These are phyloP conservation scores for Tichodroma muraria DNA, from an alignment of 2,113 vertebrate genomes.

Conservation along the genomic window DNA sequence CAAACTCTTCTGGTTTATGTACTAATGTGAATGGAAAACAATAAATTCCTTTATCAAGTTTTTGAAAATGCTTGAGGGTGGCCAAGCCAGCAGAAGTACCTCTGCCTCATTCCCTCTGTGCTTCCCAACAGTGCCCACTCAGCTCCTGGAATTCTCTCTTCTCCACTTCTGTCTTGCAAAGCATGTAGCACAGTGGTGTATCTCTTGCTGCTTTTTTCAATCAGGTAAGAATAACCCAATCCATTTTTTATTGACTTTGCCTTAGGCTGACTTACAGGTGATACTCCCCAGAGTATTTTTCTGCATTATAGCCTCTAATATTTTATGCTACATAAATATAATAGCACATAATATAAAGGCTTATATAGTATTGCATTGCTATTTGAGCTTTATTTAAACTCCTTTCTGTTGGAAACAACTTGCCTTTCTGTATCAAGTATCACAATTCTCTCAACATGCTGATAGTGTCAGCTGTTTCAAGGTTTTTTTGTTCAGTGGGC, in stretches of 20 bases:
- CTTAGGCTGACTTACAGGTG: neutral
- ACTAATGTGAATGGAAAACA: neutral
- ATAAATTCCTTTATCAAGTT: neutral
- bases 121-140: neutral
- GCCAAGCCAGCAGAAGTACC: neutral
- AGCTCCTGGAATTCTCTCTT: neutral
- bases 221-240: neutral
- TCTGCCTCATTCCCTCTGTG: neutral
- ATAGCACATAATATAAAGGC: neutral
- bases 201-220: neutral
- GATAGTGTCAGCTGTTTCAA: neutral
- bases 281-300: neutral
- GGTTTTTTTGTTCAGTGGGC: neutral
- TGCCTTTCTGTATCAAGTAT: neutral
- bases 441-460: neutral
- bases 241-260: neutral
- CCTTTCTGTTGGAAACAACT: neutral
- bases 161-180: neutral
- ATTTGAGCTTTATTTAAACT: neutral
- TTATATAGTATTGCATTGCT: neutral
- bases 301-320: neutral
- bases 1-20: neutral
- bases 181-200: fast-evolving
- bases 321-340: neutral
- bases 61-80: fast-evolving